Percentiles rank a stretch among this genome's conserved stretches.
phyloP scores from a whole-genome alignment of 1,140 invertebrate genomes.

The Penaeus indicus region DNA sequence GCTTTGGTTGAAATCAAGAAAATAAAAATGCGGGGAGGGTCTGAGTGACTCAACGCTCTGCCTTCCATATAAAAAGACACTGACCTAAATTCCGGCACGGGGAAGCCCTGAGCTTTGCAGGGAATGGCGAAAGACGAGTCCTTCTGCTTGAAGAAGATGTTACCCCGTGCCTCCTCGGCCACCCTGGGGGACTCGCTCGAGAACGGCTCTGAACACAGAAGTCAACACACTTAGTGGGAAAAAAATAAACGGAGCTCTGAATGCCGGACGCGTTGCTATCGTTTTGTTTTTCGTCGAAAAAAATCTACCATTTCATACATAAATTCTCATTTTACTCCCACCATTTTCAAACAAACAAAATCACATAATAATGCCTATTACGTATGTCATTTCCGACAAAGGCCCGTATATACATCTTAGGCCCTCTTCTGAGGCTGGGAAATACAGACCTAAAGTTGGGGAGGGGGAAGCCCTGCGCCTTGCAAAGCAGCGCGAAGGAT shows the following conservation, averaged over 20 bases:
- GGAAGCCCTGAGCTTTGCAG: slow-evolving; percentile 73
- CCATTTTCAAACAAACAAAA: background rate
- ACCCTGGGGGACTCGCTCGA: slow-evolving; percentile 60
- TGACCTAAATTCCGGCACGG: slow-evolving; percentile 53
- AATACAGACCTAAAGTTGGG: slow-evolving; percentile 55
- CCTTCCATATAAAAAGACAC: background rate
- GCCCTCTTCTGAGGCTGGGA: too few species aligned
- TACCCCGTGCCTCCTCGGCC: slow-evolving; percentile 37
- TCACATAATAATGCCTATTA: background rate
- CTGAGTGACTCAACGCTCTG: background rate
- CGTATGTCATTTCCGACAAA: background rate
- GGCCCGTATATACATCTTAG: background rate
- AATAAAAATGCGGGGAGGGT: background rate
- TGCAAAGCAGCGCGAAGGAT: slow-evolving; percentile 39
- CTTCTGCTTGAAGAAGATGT: slow-evolving; percentile 52
- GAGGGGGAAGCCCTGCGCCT: slow-evolving; percentile 54
- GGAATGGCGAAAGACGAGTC: slow-evolving; percentile 70
- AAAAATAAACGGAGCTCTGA: background rate
- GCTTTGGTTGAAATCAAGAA: background rate
- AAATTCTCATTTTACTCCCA: too few species aligned
- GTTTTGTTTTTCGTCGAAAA: too few species aligned
- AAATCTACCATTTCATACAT: too few species aligned
- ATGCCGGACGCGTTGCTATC: too few species aligned
- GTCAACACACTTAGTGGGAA: background rate
- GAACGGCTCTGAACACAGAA: slow-evolving; percentile 49